Evolutionary conservation across 2,797 vertebrate species (phyloP).

Genomic region (Amphiprion clarkii): DNA sequence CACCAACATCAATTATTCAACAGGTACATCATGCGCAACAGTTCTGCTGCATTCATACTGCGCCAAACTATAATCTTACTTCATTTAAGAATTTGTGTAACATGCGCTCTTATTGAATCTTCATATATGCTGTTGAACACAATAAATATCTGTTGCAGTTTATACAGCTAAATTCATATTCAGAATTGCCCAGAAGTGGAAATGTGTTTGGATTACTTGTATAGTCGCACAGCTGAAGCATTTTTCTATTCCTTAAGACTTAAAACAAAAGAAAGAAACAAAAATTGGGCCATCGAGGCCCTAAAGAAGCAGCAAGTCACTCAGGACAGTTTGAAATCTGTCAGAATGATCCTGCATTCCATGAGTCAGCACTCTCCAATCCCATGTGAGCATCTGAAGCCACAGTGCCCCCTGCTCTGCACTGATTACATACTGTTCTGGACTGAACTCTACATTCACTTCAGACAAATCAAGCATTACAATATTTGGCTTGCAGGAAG

Average conservation of each 20-base stretch:
- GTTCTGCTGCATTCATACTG: slow-evolving; percentile 23
- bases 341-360: not conserved
- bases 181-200: not conserved
- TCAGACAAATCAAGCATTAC: slow-evolving; percentile 30
- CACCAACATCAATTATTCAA: slow-evolving; percentile 69
- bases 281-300: not conserved
- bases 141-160: not conserved
- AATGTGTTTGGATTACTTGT: not conserved
- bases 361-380: not conserved
- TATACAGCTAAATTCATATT: not conserved
- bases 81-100: slow-evolving; percentile 5
- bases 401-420: slow-evolving; percentile 7
- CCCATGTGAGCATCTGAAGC: slow-evolving; percentile 4
- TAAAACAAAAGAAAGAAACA: not conserved
- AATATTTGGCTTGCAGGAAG: slow-evolving; percentile 11
- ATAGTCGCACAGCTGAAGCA: not conserved
- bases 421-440: slow-evolving; percentile 34
- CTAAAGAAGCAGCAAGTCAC: not conserved
- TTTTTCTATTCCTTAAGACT: not conserved
- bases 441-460: slow-evolving; percentile 16
- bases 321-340: not conserved
- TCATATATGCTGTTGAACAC: not conserved
- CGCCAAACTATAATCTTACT: not conserved
- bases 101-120: not conserved
- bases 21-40: slow-evolving; percentile 26